Evolutionary conservation across 2,888 invertebrate species (phyloP), one percentile per base, ranked within the genome.

Genomic region (Cryptosula pallasiana): DNA sequence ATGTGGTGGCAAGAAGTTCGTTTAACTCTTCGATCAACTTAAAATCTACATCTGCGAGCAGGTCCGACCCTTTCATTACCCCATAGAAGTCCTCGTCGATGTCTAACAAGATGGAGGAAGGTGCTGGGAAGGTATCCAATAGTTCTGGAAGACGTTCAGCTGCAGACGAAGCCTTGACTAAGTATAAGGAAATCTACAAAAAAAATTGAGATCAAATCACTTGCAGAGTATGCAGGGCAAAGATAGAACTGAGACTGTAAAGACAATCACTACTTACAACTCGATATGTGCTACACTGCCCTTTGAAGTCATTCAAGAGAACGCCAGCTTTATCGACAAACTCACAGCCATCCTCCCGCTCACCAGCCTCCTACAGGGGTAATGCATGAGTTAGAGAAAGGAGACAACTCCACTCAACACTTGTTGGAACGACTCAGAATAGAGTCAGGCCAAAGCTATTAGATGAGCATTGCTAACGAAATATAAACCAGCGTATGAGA

Each of bases 11-110:
- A 9, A 63, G 32, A 29, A 63, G 32, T 32, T 63, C 34, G 27
- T 63, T 63, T 2, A 63, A 63, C 29, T 63, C 9, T 63, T 63
- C 63, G 32, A 63, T 63, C 32, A 63, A n/a, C n/a, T 63, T 27
- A 63, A 63, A 63, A 25, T 63, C 27, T 2, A 63, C 27, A 13
- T 27, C 63, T 63, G 13, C 32, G 3, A 63, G 32, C 63, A 34
- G 34, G 32, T 63, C 63, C 13, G 25, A 25, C 1, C 63, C 63
- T 63, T 32, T 63, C 63, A 63, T 63, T 29, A 63, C 63, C 3
- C 63, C 63, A 63, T 29, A 63, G 27, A 32, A 63, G 32, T 63
- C 63, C 32, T 63, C 63, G n/a, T 63, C 63, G 3, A 63, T 32
- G 32, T 63, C 63, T 13, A 63, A 32, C 27, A 63, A 13, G 27